phyloP scores from a whole-genome alignment of 37 sponge, comb jelly and placozoan species.

The Oscarella lobularis region DNA sequence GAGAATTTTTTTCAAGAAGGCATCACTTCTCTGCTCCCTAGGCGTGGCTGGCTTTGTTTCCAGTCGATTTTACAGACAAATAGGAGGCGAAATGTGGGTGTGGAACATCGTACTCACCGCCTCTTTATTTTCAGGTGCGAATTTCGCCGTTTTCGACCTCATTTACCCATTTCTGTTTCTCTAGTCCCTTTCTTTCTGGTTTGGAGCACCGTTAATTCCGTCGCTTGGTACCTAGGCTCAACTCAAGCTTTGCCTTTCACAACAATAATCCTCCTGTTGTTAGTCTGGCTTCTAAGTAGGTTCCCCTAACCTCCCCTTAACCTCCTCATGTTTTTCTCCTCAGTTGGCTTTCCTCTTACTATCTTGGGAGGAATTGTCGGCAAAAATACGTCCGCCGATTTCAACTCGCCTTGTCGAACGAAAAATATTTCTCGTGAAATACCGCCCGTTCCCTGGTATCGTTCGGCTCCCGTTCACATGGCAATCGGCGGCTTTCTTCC shows the following conservation, averaged over 20 bases:
- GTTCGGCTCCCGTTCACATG: constrained; percentile 47
- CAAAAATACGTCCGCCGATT: constrained; percentile 53
- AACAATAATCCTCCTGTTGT: constrained; percentile 65
- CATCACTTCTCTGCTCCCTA: not conserved
- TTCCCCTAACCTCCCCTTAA: not conserved
- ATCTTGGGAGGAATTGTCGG: constrained; percentile 85
- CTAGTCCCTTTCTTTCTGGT: constrained; percentile 72
- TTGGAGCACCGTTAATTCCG: constrained; percentile 79
- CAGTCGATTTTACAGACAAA: constrained; percentile 43
- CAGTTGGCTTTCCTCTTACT: constrained; percentile 86
- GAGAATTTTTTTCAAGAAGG: not conserved
- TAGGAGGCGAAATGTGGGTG: constrained; percentile 81
- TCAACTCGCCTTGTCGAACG: constrained; percentile 88
- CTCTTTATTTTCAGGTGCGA: constrained; percentile 47
- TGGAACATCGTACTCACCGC: constrained; percentile 87
- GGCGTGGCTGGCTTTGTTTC: constrained; percentile 72
- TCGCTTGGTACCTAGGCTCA: constrained; percentile 67
- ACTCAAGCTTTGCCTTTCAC: constrained; percentile 91
- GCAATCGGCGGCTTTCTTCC: constrained; percentile 78
- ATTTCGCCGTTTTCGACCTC: no score
- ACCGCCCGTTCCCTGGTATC: constrained; percentile 68
- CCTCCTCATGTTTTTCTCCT: no score
- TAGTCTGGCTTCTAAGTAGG: constrained; percentile 70
- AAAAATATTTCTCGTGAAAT: constrained; percentile 87
- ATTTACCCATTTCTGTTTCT: no score